Conservation (phyloP, 2,797 vertebrate genomes). For the Pogonophryne albipinna region DNA sequence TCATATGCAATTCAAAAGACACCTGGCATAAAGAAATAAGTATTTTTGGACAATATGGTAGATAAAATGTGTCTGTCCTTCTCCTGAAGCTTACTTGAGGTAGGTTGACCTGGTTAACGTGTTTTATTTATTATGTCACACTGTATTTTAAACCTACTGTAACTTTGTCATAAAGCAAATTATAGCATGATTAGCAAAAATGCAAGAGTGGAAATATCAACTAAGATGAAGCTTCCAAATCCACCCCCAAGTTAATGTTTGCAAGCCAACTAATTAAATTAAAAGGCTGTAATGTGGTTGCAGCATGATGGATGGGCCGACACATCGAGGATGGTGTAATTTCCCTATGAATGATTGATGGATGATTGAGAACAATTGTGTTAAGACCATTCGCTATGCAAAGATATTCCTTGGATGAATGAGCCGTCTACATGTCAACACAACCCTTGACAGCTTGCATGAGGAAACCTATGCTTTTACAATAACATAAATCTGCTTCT, state of each 20-base stretch:
- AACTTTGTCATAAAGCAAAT: background rate
- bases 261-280: slow-evolving; percentile 58
- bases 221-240: slow-evolving; percentile 20
- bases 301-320: slow-evolving; percentile 63
- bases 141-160: background rate
- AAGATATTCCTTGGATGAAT: slow-evolving; percentile 26
- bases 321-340: slow-evolving; percentile 48
- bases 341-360: slow-evolving; percentile 50
- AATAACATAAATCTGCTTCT: slow-evolving; percentile 25
- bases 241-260: slow-evolving; percentile 16
- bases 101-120: background rate
- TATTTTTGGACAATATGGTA: too few species aligned
- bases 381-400: slow-evolving; percentile 2
- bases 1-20: background rate
- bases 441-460: background rate
- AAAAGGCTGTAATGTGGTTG: slow-evolving; percentile 36
- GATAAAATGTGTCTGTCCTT: too few species aligned
- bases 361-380: slow-evolving; percentile 52
- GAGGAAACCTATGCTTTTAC: background rate
- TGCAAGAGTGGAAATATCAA: background rate
- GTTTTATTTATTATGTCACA: background rate
- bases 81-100: background rate
- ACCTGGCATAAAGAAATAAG: background rate
- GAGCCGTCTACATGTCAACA: slow-evolving; percentile 8
- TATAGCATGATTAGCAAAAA: background rate